Percentiles rank a stretch among this genome's conserved stretches.
Conservation (phyloP, 1,140 invertebrate genomes). For the Calosoma granatense region DNA sequence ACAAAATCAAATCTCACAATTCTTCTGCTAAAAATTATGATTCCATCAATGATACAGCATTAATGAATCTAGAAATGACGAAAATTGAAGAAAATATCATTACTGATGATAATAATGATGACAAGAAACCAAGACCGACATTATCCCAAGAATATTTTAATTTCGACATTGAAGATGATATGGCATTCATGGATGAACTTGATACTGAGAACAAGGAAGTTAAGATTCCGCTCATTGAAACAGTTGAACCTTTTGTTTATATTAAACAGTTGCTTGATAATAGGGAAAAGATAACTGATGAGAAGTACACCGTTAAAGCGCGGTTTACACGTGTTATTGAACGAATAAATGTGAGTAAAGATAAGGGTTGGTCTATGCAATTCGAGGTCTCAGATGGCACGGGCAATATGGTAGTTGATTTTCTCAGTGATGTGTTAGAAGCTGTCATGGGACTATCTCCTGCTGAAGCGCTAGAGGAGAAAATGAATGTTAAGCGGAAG, state of each 20-base stretch:
- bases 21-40: too few species aligned
- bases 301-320: conserved; percentile 22
- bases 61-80: neutral
- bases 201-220: conserved; percentile 14
- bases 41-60: neutral
- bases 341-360: conserved; percentile 20
- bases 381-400: conserved; percentile 21
- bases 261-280: conserved; percentile 14
- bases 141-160: conserved; percentile 6
- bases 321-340: conserved; percentile 24
- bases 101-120: too few species aligned
- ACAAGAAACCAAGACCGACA: neutral
- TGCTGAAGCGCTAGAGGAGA: conserved; percentile 17
- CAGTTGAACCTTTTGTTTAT: neutral
- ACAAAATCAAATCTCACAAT: too few species aligned
- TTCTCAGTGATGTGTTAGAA: conserved; percentile 21
- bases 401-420: conserved; percentile 13
- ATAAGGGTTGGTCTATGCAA: conserved; percentile 17
- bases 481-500: conserved; percentile 14
- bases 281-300: conserved; percentile 4
- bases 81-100: too few species aligned
- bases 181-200: neutral
- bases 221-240: conserved; percentile 4
- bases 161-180: conserved; percentile 7
- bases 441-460: conserved; percentile 16